Evolutionary conservation across 2,888 invertebrate genomes (phyloP).

Genomic region (Monoplex corrugatus): DNA sequence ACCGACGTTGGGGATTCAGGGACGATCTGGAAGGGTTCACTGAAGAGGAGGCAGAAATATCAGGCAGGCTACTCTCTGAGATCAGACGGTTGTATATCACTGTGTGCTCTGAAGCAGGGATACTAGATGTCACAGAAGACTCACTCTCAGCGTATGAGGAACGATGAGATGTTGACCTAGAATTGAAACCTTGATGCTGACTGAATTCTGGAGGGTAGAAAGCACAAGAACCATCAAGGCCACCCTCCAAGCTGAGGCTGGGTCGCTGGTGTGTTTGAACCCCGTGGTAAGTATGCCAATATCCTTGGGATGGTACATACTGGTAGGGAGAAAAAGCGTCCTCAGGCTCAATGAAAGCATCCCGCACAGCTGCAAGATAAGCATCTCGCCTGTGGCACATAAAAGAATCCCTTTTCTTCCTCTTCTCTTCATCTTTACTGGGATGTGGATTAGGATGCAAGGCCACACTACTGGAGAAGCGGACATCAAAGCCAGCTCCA

Average conservation of each 20-base stretch:
- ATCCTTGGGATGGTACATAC: constrained; percentile 66
- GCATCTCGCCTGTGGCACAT: constrained; percentile 79
- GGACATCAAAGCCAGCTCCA: constrained; percentile 92
- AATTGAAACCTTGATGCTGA: constrained; percentile 43
- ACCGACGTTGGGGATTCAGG: background rate
- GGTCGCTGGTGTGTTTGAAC: constrained; percentile 85
- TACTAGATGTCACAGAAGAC: constrained; percentile 64
- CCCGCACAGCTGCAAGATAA: constrained; percentile 78
- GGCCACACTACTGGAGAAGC: constrained; percentile 87
- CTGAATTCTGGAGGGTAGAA: background rate
- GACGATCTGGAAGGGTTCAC: background rate
- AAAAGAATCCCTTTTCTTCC: constrained; percentile 62
- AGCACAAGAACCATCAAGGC: background rate
- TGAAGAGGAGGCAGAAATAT: background rate
- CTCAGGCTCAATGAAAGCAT: constrained; percentile 78
- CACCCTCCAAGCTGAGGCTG: constrained; percentile 67
- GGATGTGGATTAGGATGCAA: constrained; percentile 68
- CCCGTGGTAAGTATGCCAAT: constrained; percentile 93
- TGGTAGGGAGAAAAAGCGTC: constrained; percentile 68
- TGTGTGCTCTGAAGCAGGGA: constrained; percentile 52
- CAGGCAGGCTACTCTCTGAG: background rate
- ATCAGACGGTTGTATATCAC: background rate
- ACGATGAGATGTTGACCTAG: constrained; percentile 65
- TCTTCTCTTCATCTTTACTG: background rate
- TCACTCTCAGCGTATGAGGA: constrained; percentile 70